Evolutionary conservation across 2,113 vertebrate species (phyloP), one percentile per base, ranked within the genome.

Genomic region (Xiphorhynchus elegans): DNA sequence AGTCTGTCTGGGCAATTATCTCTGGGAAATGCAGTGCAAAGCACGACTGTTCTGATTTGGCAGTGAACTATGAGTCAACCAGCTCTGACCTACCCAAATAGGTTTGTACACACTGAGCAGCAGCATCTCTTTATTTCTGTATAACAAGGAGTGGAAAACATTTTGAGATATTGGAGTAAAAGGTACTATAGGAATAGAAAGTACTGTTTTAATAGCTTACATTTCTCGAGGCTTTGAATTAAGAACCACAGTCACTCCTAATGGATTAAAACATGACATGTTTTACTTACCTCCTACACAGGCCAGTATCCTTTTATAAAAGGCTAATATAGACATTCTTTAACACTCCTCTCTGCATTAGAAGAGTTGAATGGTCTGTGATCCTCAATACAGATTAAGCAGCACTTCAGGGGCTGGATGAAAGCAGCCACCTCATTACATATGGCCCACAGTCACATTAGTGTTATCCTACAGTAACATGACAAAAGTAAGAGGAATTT

Each of bases 171-270:
- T 16, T 56, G 70, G 28, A 78, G 33, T 53, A 83, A 73, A 52
- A 93, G 53, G 13, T n/a, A 79, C 28, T 58, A 40, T 21, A 76
- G 72, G 69, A 87, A 52, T 11, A 77, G 40, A n/a, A 93, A 87
- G 67, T 26, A 52, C 10, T 91, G 35, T 77, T 87, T 82, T 89
- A 91, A 91, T 49, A 82, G 60, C 73, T 87, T 31, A 52, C 20
- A 72, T 75, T 83, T 85, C 78, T 87, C 44, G 49, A 79, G 82
- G 62, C 58, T 94, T 79, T 78, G 69, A 94, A 84, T 77, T 84
- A 93, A 91, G 85, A 91, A 87, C 39, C 40, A 50, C 53, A 73
- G 53, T 40, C 66, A 82, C 21, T 89, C 29, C 33, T 83, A 91
- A 68, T 53, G 58, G 33, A 91, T 87, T 80, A 78, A 82, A 91